A percentile compares a stretch with the other conserved stretches of the same genome.
phyloP scores from a whole-genome alignment of 2,888 invertebrate species.

The Rotaria macrura region DNA sequence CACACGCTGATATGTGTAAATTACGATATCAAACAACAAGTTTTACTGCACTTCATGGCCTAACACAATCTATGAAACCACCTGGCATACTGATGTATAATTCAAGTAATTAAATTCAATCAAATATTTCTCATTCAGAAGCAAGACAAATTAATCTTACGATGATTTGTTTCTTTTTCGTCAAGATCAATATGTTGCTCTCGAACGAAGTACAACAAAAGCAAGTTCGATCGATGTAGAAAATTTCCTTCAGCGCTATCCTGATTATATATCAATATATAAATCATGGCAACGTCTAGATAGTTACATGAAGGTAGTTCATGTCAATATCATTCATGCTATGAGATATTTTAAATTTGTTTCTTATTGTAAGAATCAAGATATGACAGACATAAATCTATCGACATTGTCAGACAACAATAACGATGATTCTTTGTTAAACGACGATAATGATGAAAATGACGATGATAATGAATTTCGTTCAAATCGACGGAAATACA shows the following conservation, averaged over 20 bases:
- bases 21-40: conserved; percentile 62
- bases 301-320: background rate
- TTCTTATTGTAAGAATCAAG: background rate
- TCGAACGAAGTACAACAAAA: conserved; percentile 49
- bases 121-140: background rate
- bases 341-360: background rate
- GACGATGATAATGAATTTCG: background rate
- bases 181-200: conserved; percentile 47
- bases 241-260: conserved; percentile 50
- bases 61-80: conserved; percentile 59
- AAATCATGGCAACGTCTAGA: conserved; percentile 30
- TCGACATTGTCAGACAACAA: background rate
- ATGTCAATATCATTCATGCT: background rate
- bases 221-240: conserved; percentile 53
- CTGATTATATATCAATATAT: conserved; percentile 41
- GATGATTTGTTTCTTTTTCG: conserved; percentile 33
- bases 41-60: conserved; percentile 59
- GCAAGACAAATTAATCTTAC: background rate
- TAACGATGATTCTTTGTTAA: background rate
- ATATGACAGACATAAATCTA: background rate
- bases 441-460: background rate
- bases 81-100: conserved; percentile 66
- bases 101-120: conserved; percentile 54
- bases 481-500: conserved; percentile 7
- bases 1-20: conserved; percentile 58